Percentiles rank a stretch among this genome's conserved stretches.
Conservation (phyloP, 2,888 invertebrate species). For the Saturnia pavonia region DNA sequence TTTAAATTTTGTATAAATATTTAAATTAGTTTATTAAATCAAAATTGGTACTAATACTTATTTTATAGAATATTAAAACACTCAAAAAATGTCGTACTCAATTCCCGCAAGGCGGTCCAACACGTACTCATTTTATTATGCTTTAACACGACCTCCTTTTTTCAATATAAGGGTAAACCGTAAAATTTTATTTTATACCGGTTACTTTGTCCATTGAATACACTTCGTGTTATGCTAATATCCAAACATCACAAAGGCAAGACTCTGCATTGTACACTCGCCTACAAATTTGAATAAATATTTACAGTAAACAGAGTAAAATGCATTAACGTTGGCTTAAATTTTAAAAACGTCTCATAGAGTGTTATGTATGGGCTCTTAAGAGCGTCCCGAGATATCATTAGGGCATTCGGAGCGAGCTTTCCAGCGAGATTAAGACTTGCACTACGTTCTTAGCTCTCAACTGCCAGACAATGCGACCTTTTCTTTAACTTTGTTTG, state of each 20-base stretch:
- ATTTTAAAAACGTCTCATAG: slow-evolving; percentile 80
- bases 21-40: background rate
- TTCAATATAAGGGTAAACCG: slow-evolving; percentile 73
- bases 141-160: slow-evolving; percentile 64
- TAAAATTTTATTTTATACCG: slow-evolving; percentile 75
- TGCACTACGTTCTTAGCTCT: slow-evolving; percentile 53
- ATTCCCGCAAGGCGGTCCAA: slow-evolving; percentile 53
- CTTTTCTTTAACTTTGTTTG: slow-evolving; percentile 48
- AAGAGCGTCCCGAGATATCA: slow-evolving; percentile 78
- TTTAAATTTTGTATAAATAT: background rate
- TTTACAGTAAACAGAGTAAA: slow-evolving; percentile 75
- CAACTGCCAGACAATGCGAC: slow-evolving; percentile 56
- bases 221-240: slow-evolving; percentile 75
- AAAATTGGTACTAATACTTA: background rate
- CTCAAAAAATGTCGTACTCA: slow-evolving; percentile 50
- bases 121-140: slow-evolving; percentile 67
- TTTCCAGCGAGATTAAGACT: slow-evolving; percentile 71
- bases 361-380: slow-evolving; percentile 79
- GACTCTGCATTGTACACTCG: slow-evolving; percentile 62
- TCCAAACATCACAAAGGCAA: slow-evolving; percentile 63
- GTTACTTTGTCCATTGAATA: slow-evolving; percentile 76
- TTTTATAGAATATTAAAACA: slow-evolving; percentile 20
- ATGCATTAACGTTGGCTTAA: slow-evolving; percentile 79
- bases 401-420: slow-evolving; percentile 69
- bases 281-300: slow-evolving; percentile 80